Conservation (phyloP, 2,888 invertebrate genomes). For the Drosophila cyrtoloma region DNA sequence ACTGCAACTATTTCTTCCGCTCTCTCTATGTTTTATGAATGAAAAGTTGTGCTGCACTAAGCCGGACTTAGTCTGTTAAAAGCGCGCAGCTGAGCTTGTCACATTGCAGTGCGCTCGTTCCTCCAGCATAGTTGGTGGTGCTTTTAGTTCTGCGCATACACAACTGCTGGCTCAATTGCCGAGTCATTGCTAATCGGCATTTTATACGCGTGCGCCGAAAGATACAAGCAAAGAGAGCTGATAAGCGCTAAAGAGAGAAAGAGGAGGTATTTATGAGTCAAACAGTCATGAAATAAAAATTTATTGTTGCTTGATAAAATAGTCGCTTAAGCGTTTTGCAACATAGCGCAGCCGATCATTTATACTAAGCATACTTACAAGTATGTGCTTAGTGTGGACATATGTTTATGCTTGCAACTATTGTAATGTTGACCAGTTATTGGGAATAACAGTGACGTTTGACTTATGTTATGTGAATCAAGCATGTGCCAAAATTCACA, state of each 20-base stretch:
- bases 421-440: conserved; percentile 3
- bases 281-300: conserved; percentile 4
- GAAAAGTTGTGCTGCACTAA: conserved; percentile 20
- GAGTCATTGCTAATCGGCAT: conserved; percentile 44
- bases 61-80: conserved; percentile 13
- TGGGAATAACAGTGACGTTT: conserved; percentile 3
- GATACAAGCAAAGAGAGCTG: conserved; percentile 38
- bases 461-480: conserved; percentile 10
- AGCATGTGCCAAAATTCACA: conserved; percentile 31
- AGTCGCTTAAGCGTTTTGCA: conserved; percentile 1
- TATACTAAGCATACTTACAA: neutral
- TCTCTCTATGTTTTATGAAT: conserved; percentile 37
- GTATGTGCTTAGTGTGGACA: neutral
- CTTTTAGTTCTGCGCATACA: neutral
- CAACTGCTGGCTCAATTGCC: conserved; percentile 13
- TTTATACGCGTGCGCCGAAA: conserved; percentile 21
- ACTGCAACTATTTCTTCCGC: neutral
- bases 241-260: conserved; percentile 11
- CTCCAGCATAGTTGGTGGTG: neutral
- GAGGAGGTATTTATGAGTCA: neutral
- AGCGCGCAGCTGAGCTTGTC: conserved; percentile 7
- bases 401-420: neutral
- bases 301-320: conserved; percentile 6
- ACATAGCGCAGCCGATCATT: neutral
- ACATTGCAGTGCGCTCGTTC: conserved; percentile 14